A percentile compares a stretch with the other conserved stretches of the same genome.
Evolutionary conservation across 2,113 vertebrate species (phyloP).

Genomic region (Pteronura brasiliensis): DNA sequence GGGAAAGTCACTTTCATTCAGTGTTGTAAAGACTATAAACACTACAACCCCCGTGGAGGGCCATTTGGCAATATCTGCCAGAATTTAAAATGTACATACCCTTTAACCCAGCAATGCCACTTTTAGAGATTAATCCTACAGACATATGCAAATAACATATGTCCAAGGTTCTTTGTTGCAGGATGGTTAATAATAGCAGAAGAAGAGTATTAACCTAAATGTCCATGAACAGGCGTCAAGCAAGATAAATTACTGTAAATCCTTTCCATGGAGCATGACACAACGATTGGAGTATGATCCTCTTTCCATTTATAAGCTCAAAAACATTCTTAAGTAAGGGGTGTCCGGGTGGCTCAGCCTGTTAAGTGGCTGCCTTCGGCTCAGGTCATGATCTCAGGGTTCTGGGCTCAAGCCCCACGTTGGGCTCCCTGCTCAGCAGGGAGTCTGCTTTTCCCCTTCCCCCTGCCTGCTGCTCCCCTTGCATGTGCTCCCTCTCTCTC

Average conservation of each 20-base stretch:
- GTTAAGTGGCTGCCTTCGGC: too few relatives aligned
- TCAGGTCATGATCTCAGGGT: not conserved
- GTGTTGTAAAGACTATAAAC: not conserved
- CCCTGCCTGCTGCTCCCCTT: not conserved
- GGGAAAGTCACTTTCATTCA: not conserved
- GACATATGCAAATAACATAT: not conserved
- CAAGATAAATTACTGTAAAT: slow-evolving; percentile 14
- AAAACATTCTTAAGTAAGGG: not conserved
- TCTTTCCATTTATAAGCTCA: not conserved
- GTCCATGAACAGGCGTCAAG: not conserved
- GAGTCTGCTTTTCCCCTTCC: not conserved
- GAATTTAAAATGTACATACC: not conserved
- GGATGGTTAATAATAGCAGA: not conserved
- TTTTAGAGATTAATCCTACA: not conserved
- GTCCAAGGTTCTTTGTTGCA: not conserved
- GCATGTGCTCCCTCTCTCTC: too few relatives aligned
- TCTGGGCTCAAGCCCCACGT: not conserved
- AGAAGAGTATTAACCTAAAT: not conserved
- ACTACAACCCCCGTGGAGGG: not conserved
- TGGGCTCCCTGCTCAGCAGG: not conserved
- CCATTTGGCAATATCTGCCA: not conserved
- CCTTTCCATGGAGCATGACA: not conserved
- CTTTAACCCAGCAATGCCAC: not conserved
- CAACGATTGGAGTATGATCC: not conserved
- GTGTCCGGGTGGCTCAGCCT: too few relatives aligned